Percentiles rank a stretch among this genome's conserved stretches.
phyloP scores from a whole-genome alignment of 2,888 invertebrate species.

The Raillietiella orientalis region DNA sequence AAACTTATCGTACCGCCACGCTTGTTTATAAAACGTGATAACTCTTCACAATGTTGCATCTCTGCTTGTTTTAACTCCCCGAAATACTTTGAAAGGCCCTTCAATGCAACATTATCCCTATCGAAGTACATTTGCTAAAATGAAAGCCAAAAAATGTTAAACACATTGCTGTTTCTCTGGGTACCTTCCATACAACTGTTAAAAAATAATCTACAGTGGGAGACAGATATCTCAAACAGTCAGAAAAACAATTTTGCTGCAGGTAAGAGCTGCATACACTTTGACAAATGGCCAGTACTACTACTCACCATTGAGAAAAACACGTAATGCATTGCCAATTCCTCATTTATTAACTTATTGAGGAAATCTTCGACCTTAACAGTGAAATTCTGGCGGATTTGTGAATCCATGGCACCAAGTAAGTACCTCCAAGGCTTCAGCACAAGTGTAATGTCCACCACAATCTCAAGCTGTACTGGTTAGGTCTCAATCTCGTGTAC shows the following conservation, averaged over 20 bases:
- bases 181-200: too few species aligned
- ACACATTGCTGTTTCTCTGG: too few species aligned
- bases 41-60: constrained; percentile 36
- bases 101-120: constrained; percentile 40
- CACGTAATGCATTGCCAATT: constrained; percentile 33
- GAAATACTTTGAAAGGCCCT: constrained; percentile 33
- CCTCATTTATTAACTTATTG: constrained; percentile 36
- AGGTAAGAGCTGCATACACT: too few species aligned
- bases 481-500: too few species aligned
- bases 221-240: too few species aligned
- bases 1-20: constrained; percentile 39
- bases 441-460: too few species aligned
- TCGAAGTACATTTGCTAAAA: constrained; percentile 29
- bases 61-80: constrained; percentile 40
- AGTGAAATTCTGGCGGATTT: constrained; percentile 27
- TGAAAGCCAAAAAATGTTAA: constrained; percentile 2
- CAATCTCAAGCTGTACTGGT: too few species aligned
- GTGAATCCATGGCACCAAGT: too few species aligned
- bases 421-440: too few species aligned
- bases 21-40: constrained; percentile 26
- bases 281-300: neutral
- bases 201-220: too few species aligned
- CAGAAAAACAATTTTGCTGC: too few species aligned
- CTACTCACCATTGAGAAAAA: constrained; percentile 34
- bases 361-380: constrained; percentile 26